Evolutionary conservation across 2,113 vertebrate genomes (phyloP), one percentile per base, ranked within the genome.

Genomic region (Alethe castanea): DNA sequence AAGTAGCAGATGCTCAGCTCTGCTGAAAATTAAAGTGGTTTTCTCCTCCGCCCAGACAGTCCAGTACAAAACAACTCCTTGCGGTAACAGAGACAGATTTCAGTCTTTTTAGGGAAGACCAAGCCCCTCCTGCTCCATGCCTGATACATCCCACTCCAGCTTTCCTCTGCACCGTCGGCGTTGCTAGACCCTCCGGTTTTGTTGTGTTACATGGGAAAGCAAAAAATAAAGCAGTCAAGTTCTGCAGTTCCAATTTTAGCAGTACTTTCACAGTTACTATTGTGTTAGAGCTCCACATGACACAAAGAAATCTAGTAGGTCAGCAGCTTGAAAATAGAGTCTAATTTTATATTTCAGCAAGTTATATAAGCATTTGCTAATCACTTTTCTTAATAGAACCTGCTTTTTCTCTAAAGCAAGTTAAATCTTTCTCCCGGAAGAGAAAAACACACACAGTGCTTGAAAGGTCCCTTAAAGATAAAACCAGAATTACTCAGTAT

Each of bases 321-420:
- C 97, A 97, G 95, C 87, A 91, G 96, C 92, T 96, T 86, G 95
- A 90, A 96, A 96, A 95, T 61, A 90, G 88, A 93, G 92, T 91
- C 97, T 98, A 97, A 97, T 98, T 98, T 98, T 98, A 95, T 94
- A 96, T 94, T 95, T 93, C 48, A 35, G 91, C 87, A 81, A 92
- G 80, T 96, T 94, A 69, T 74, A 86, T 96, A 97, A 97, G 80
- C 91, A 29, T 95, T 95, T 95, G 94, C 96, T 98, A 97, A 81
- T 81, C 78, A 57, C n/a, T 67, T 47, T 67, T 67, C 52, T 81
- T 81, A 81, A 57, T 81, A 81, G n/a, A 67, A 81, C 78, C 64
- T 81, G 64, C 8, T 57, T 81, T 67, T 67, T 48, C 78, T 81
- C 62, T 57, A 11, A 38, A 38, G 28, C 62, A 38, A 67, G 42